Conservation (phyloP, 2,797 vertebrate species). For the Xenopus petersii region DNA sequence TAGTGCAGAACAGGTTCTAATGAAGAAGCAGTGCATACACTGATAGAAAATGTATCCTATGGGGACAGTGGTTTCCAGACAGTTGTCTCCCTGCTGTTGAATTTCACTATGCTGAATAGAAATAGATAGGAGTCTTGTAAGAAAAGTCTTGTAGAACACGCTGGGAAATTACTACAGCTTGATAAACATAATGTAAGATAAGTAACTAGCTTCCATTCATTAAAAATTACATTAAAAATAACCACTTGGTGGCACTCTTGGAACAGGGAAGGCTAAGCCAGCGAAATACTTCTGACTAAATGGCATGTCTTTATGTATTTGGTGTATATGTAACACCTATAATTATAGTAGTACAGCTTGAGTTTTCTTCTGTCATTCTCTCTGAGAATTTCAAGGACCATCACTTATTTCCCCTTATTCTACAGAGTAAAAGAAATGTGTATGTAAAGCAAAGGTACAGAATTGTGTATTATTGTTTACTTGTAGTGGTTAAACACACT, state of each 20-base stretch:
- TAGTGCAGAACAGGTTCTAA: no score
- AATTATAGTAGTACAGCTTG: slow-evolving; percentile 18
- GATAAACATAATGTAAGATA: no score
- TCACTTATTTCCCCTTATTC: slow-evolving; percentile 31
- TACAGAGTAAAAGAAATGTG: neutral
- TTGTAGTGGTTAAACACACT: slow-evolving; percentile 32
- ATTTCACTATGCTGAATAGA: slow-evolving; percentile 16
- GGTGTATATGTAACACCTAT: slow-evolving; percentile 21
- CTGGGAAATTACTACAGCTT: no score
- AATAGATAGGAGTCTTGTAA: neutral
- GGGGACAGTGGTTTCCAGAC: slow-evolving; percentile 20
- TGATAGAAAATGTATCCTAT: neutral
- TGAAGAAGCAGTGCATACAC: no score
- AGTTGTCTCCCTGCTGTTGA: slow-evolving; percentile 22
- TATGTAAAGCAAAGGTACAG: slow-evolving; percentile 2
- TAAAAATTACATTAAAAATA: neutral
- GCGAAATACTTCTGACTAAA: slow-evolving; percentile 7
- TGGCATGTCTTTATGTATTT: slow-evolving; percentile 22
- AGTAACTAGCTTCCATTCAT: no score
- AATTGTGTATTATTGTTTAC: slow-evolving; percentile 17
- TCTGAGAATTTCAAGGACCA: slow-evolving; percentile 23
- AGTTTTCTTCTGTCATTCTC: slow-evolving; percentile 30
- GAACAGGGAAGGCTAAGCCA: slow-evolving; percentile 7
- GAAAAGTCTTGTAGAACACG: no score
- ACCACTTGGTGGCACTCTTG: slow-evolving; percentile 31